Conservation (phyloP, 2,888 invertebrate genomes). For the Caradrina kadenii region DNA sequence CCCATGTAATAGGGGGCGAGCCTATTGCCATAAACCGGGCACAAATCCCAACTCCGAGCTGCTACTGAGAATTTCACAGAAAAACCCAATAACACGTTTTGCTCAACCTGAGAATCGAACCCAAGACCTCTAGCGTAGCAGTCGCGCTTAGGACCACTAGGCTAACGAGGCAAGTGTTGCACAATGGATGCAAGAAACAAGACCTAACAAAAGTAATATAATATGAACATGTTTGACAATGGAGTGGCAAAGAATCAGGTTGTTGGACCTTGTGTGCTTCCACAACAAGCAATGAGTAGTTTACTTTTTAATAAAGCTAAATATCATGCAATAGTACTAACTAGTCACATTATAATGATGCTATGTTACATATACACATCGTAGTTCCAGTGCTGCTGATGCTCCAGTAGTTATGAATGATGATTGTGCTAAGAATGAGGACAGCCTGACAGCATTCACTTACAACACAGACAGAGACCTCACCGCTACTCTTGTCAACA, state of each 20-base stretch:
- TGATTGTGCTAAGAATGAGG: neutral
- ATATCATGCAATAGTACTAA: conserved; percentile 7
- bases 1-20: too few species aligned
- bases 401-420: conserved; percentile 3
- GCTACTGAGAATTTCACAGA: too few species aligned
- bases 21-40: too few species aligned
- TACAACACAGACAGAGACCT: conserved; percentile 33
- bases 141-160: too few species aligned
- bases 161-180: too few species aligned
- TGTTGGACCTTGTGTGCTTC: neutral
- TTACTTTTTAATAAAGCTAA: conserved; percentile 3
- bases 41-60: too few species aligned
- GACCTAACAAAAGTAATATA: conserved; percentile 6
- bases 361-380: neutral
- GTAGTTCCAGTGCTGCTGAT: neutral
- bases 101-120: too few species aligned
- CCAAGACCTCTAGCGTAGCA: too few species aligned
- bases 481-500: conserved; percentile 21
- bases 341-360: neutral
- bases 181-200: conserved; percentile 2
- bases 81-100: too few species aligned
- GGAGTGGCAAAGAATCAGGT: neutral
- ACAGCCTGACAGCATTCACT: conserved; percentile 29
- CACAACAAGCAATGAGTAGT: neutral
- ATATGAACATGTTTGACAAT: conserved; percentile 5